phyloP scores from a whole-genome alignment of 2,797 vertebrate genomes.

The Chromobotia macracanthus region DNA sequence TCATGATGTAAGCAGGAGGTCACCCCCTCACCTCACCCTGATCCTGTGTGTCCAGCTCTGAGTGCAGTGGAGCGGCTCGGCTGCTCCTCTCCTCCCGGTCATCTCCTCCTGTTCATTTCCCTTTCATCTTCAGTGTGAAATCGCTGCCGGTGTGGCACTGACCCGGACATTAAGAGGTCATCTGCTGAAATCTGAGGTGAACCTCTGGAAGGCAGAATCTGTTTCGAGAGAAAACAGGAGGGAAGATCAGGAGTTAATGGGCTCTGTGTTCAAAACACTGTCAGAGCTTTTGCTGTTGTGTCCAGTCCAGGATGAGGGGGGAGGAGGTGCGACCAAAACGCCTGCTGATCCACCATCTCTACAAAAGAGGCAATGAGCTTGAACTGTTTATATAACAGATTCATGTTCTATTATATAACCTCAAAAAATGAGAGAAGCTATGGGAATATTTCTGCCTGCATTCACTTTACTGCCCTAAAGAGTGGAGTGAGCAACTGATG shows the following conservation, averaged over 20 bases:
- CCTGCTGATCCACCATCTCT: conserved; percentile 47
- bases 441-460: too few species aligned
- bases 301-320: not conserved
- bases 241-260: conserved; percentile 55
- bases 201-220: conserved; percentile 75
- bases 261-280: conserved; percentile 46
- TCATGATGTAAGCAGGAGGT: conserved; percentile 6
- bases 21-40: conserved; percentile 15
- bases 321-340: not conserved
- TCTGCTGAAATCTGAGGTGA: conserved; percentile 85
- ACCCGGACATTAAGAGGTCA: conserved; percentile 84
- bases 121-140: conserved; percentile 87
- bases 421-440: too few species aligned
- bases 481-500: too few species aligned
- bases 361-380: conserved; percentile 34
- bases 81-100: conserved; percentile 57
- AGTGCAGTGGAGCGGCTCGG: conserved; percentile 71
- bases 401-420: too few species aligned
- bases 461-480: too few species aligned
- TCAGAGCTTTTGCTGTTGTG: conserved; percentile 39
- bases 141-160: conserved; percentile 79
- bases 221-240: conserved; percentile 66
- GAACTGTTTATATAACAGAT: too few species aligned
- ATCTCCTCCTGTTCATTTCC: conserved; percentile 73
- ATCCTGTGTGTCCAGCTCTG: conserved; percentile 20